Evolutionary conservation across 2,113 vertebrate species (phyloP).

Genomic region (Equus quagga): DNA sequence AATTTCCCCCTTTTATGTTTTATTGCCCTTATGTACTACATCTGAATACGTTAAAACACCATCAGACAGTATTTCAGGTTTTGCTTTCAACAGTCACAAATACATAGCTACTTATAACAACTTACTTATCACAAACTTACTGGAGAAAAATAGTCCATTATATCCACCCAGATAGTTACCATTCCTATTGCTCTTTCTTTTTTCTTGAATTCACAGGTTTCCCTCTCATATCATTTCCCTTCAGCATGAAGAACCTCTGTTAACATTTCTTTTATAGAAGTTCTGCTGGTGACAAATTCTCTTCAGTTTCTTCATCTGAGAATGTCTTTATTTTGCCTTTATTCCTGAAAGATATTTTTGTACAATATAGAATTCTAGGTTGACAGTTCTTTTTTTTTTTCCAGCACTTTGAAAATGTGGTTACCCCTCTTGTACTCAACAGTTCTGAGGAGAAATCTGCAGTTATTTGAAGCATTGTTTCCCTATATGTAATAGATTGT

Average conservation of each 20-base stretch:
- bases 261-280: neutral
- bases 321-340: neutral
- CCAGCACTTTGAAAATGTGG: neutral
- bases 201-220: neutral
- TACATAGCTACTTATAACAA: neutral
- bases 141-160: neutral
- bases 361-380: neutral
- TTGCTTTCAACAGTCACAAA: neutral
- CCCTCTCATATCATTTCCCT: neutral
- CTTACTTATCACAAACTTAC: neutral
- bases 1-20: neutral
- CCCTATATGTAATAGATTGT: neutral
- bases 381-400: neutral
- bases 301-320: neutral
- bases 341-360: neutral
- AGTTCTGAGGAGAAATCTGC: neutral
- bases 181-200: neutral
- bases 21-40: neutral
- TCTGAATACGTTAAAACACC: neutral
- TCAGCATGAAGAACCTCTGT: neutral
- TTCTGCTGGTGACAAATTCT: neutral
- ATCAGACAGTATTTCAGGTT: neutral
- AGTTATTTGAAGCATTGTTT: too few species aligned
- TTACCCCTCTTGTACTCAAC: neutral
- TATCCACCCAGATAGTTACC: neutral